A percentile compares a stretch with the other conserved stretches of the same genome.
Conservation (phyloP, 2,888 invertebrate genomes). For the Loripinus fragilis region DNA sequence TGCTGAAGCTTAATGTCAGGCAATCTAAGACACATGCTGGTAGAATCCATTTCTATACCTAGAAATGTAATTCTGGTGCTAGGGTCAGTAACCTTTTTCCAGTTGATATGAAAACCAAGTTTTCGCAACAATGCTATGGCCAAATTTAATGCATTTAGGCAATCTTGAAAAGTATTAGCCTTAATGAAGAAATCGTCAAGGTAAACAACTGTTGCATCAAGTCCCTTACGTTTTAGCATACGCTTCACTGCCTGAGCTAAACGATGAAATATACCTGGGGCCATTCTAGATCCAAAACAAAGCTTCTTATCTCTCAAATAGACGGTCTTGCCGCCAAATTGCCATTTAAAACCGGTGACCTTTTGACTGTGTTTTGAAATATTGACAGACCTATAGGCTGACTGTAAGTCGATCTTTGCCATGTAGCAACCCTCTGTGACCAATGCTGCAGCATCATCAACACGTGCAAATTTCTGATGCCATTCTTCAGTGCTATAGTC, state of each 20-base stretch:
- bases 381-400: background rate
- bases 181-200: constrained; percentile 5
- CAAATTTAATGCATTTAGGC: background rate
- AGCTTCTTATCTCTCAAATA: background rate
- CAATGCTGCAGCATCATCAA: too few relatives aligned
- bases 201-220: background rate
- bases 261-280: background rate
- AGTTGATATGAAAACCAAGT: background rate
- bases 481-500: background rate
- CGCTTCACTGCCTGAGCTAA: too few relatives aligned
- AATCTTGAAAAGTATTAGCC: too few relatives aligned
- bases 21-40: background rate
- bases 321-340: background rate
- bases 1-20: background rate
- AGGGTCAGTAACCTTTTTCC: background rate
- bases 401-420: too few relatives aligned
- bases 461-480: too few relatives aligned
- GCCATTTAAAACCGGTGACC: background rate
- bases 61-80: background rate
- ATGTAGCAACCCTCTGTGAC: background rate
- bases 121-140: background rate
- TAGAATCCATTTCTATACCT: constrained; percentile 1
- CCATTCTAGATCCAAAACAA: background rate
- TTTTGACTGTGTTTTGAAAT: background rate
- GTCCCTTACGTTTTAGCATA: too few relatives aligned